These are phyloP conservation scores for Forbesichthys agassizii DNA, from an alignment of 2,113 vertebrate species.

Conservation along the genomic window DNA sequence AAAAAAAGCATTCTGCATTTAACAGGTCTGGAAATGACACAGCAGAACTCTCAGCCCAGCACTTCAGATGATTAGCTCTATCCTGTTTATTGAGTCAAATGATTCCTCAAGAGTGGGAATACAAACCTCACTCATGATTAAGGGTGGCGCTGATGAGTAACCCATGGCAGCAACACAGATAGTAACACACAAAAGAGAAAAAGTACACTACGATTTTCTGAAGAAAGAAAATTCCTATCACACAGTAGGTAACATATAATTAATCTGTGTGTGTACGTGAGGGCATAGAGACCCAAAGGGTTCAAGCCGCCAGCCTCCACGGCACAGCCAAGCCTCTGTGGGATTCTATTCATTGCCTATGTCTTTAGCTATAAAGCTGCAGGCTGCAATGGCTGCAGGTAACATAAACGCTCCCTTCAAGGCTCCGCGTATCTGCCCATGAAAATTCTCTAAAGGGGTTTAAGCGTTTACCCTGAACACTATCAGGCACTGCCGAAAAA, in stretches of 20 bases:
- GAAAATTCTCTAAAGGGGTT: constrained; percentile 99
- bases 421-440: constrained; percentile 90
- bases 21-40: constrained; percentile 3
- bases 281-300: constrained; percentile 47
- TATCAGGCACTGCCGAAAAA: constrained; percentile 91
- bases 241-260: too few species aligned
- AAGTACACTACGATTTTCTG: too few species aligned
- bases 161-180: background rate
- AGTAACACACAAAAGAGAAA: background rate
- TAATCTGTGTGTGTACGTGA: constrained; percentile 20
- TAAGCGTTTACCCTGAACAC: constrained; percentile 98
- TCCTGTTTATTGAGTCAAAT: constrained; percentile 43
- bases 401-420: constrained; percentile 93
- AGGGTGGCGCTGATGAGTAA: constrained; percentile 14
- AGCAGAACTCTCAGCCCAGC: background rate
- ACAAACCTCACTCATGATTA: too few species aligned
- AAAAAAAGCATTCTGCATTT: too few species aligned
- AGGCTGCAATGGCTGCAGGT: constrained; percentile 91
- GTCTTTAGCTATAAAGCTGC: constrained; percentile 94
- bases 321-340: constrained; percentile 89
- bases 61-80: constrained; percentile 21
- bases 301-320: constrained; percentile 34
- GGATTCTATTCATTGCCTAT: constrained; percentile 92
- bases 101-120: background rate
- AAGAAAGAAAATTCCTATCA: too few species aligned